Conservation (phyloP, 2,113 vertebrate species). For the Laterallus jamaicensis region DNA sequence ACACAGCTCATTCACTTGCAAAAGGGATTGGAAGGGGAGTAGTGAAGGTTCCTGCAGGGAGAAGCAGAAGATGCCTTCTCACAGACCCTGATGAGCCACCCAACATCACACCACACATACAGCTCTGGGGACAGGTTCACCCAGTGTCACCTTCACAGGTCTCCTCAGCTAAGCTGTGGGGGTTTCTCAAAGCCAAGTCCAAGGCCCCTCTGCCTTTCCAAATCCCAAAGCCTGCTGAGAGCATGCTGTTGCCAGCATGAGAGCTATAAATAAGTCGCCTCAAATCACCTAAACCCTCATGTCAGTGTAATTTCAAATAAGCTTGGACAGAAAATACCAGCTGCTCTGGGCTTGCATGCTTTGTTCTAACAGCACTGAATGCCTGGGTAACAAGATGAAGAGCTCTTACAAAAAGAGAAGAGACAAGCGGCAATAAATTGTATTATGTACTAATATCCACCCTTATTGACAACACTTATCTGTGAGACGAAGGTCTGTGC, state of each 20-base stretch:
- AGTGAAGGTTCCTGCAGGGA: not conserved
- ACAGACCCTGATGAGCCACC: not conserved
- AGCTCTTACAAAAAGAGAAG: not conserved
- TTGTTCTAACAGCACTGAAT: conserved; percentile 17
- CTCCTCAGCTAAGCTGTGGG: not conserved
- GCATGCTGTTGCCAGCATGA: not conserved
- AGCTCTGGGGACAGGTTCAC: not conserved
- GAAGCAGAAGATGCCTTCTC: not conserved
- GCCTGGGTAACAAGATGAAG: conserved; percentile 44
- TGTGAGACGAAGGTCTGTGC: not conserved
- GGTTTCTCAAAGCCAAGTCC: not conserved
- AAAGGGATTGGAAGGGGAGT: not conserved
- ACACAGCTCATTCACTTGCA: not conserved
- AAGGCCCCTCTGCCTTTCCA: not conserved
- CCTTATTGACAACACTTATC: conserved; percentile 25
- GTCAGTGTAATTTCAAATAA: not conserved
- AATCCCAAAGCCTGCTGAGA: not conserved
- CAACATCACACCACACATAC: rapidly evolving
- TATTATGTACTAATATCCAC: not conserved
- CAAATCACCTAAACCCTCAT: not conserved
- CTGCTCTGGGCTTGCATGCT: not conserved
- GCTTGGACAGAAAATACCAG: not conserved
- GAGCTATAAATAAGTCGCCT: not conserved
- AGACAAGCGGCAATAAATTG: not conserved
- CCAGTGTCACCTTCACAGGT: not conserved